phyloP scores from a whole-genome alignment of 1,140 invertebrate genomes.

The Aphis craccivora region DNA sequence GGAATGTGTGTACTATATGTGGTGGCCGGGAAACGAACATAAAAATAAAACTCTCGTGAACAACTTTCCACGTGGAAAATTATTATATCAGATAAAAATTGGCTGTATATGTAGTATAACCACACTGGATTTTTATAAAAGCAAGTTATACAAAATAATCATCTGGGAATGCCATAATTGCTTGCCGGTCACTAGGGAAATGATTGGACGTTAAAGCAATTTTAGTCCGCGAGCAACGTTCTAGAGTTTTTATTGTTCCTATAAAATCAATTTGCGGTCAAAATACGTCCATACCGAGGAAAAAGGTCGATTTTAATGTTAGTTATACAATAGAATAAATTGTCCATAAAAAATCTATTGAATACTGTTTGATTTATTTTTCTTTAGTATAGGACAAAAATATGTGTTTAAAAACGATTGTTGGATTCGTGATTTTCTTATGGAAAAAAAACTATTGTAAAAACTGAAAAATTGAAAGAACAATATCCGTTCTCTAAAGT shows the following conservation, averaged over 20 bases:
- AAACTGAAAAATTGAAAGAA: too few species aligned
- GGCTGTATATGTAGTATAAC: neutral
- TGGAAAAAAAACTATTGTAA: neutral
- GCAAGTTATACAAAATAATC: neutral
- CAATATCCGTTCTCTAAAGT: neutral
- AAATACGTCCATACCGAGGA: neutral
- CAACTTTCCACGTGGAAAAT: conserved; percentile 25
- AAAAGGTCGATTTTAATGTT: conserved; percentile 21
- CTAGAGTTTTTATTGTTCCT: neutral
- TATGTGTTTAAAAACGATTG: neutral
- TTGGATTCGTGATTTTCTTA: neutral
- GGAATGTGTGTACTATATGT: neutral
- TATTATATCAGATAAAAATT: conserved; percentile 31
- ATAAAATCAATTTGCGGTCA: neutral
- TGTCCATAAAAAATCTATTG: conserved; percentile 15
- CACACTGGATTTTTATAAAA: neutral
- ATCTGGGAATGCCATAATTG: conserved; percentile 11
- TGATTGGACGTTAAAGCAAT: conserved; percentile 8
- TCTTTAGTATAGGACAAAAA: neutral
- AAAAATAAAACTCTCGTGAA: conserved; percentile 22
- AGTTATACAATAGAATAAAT: neutral
- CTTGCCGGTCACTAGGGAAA: conserved; percentile 18
- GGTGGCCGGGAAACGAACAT: neutral
- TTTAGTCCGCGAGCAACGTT: neutral
- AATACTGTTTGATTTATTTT: conserved; percentile 27